These are phyloP conservation scores for Xanthia icteritia DNA, from an alignment of 2,888 invertebrate genomes.

Conservation along the genomic window DNA sequence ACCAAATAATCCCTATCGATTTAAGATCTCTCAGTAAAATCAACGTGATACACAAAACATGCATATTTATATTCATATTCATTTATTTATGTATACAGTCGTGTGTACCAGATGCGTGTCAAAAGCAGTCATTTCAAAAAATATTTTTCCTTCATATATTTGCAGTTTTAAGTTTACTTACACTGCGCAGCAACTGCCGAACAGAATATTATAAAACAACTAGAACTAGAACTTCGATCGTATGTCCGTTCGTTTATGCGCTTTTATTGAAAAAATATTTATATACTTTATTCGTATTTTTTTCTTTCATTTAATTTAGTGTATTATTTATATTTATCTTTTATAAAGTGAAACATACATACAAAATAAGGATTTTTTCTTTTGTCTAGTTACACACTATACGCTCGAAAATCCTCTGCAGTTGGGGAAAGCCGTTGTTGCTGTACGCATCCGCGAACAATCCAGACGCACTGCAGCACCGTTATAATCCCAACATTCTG, in stretches of 20 bases:
- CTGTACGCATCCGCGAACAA: slow-evolving; percentile 1
- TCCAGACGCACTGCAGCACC: slow-evolving; percentile 19
- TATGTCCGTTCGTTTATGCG: background rate
- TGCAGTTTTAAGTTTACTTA: background rate
- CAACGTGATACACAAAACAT: too few relatives aligned
- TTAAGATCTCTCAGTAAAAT: background rate
- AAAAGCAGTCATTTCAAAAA: too few relatives aligned
- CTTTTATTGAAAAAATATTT: background rate
- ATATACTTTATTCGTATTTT: background rate
- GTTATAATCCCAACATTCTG: background rate
- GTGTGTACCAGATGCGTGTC: too few relatives aligned
- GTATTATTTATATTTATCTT: background rate
- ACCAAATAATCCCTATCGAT: background rate
- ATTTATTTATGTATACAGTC: too few relatives aligned
- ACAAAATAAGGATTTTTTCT: background rate
- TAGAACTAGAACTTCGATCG: too few relatives aligned
- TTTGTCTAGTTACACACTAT: background rate
- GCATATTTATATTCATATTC: too few relatives aligned
- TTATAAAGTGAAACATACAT: background rate
- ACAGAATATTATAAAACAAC: background rate
- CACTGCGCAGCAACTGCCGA: background rate
- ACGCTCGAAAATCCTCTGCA: background rate
- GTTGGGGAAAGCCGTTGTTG: background rate
- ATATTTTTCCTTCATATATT: background rate
- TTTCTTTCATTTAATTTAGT: background rate